Evolutionary conservation across 2,113 vertebrate genomes (phyloP), one percentile per base, ranked within the genome.

Genomic region (Mohoua ochrocephala): DNA sequence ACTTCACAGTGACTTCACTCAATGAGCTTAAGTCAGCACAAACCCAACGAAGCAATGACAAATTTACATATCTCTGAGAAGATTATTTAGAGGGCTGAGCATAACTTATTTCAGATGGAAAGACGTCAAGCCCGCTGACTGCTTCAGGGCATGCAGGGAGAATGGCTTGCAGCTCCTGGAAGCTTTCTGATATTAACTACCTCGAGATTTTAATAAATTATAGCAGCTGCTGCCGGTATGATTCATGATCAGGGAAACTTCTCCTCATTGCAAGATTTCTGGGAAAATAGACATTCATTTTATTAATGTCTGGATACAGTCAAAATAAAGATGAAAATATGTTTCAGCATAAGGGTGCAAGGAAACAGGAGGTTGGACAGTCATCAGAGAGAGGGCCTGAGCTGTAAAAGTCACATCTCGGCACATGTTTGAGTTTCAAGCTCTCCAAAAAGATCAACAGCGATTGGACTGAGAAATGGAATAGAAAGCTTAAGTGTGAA

Each of bases 321-420:
- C 65, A 89, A 95, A 95, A 67, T 28, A 89, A 91, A 41, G 85
- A 93, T 93, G 95, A 91, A 95, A 95, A 87, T 78, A 75, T n/a
- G 23, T 73, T 95, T 87, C 47, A 61, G 70, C n/a, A 73, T 60
- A 82, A 87, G 77, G 30, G 69, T 64, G 61, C 65, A 64, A 21
- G 26, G 31, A 73, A 83, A 57, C 16, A 53, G 88, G 88, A 96
- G 88, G 42, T 11, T 95, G 94, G 89, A 93, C 1, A 63, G 54
- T 15, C 81, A 84, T 86, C 86, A 96, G 68, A 93, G 83, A 77
- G 91, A 87, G 49, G 49, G 87, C 10, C 70, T 57, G 77, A 95
- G 74, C 70, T 93, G 61, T 84, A 71, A 82, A 94, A 89, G 41
- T 71, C 84, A 71, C 56, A 92, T 95, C 83, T 71, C 44, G 0